These are phyloP conservation scores for Falco biarmicus DNA, from an alignment of 2,797 vertebrate genomes.

Conservation along the genomic window DNA sequence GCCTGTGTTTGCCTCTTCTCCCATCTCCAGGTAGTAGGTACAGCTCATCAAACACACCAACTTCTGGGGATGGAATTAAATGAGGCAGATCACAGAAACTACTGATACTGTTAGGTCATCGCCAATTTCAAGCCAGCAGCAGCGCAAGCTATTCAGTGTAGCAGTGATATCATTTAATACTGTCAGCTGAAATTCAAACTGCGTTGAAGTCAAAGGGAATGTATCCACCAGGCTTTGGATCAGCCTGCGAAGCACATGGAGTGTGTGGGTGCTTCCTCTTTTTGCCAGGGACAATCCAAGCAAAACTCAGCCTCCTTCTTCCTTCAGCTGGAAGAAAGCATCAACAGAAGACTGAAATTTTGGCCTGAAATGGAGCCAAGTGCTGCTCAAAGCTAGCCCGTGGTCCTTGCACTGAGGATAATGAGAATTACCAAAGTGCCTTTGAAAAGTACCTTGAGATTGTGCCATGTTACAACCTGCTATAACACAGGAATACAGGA, in stretches of 20 bases:
- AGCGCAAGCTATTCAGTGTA: not conserved
- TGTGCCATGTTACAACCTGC: not conserved
- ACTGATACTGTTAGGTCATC: not conserved
- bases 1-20: not conserved
- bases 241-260: slow-evolving; percentile 38
- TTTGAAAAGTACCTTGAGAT: not conserved
- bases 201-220: not conserved
- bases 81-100: not conserved
- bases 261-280: not conserved
- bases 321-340: slow-evolving; percentile 51
- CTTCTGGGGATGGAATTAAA: not conserved
- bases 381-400: not conserved
- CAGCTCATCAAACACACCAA: not conserved
- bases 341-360: slow-evolving; percentile 24
- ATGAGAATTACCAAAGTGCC: not conserved
- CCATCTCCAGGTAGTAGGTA: not conserved
- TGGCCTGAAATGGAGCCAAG: slow-evolving; percentile 43
- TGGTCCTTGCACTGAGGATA: not conserved
- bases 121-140: not conserved
- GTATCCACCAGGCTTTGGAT: slow-evolving; percentile 13
- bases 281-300: slow-evolving; percentile 62
- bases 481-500: not conserved
- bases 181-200: not conserved
- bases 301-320: slow-evolving; percentile 45
- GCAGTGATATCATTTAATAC: not conserved